These are phyloP conservation scores for Conopomorpha cramerella DNA, from an alignment of 1,140 invertebrate species.

Conservation along the genomic window DNA sequence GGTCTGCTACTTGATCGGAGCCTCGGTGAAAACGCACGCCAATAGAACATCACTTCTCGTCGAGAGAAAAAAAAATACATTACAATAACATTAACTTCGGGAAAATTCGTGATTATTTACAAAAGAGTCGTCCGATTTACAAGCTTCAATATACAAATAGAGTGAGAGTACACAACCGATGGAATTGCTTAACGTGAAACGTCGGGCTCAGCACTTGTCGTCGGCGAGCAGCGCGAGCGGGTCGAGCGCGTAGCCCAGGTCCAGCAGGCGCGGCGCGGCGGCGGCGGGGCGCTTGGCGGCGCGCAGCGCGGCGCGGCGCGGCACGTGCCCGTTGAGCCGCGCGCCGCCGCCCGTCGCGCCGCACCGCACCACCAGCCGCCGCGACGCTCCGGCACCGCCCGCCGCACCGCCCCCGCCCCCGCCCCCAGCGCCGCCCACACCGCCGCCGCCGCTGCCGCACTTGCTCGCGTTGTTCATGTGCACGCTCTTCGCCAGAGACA, in stretches of 20 bases:
- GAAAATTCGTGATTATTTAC: slow-evolving; percentile 35
- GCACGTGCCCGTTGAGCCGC: slow-evolving; percentile 34
- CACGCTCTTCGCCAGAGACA: slow-evolving; percentile 37
- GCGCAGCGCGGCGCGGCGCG: slow-evolving; percentile 20
- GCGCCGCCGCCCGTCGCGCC: slow-evolving; percentile 7
- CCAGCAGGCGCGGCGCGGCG: too few relatives aligned
- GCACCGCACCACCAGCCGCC: slow-evolving; percentile 18
- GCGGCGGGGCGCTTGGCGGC: slow-evolving; percentile 21
- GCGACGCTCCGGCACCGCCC: too few relatives aligned
- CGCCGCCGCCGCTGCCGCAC: too few relatives aligned
- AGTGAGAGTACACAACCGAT: slow-evolving; percentile 45
- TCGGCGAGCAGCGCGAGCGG: slow-evolving; percentile 49
- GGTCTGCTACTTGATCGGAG: too few relatives aligned
- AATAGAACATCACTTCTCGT: slow-evolving; percentile 41
- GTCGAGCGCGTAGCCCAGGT: slow-evolving; percentile 48
- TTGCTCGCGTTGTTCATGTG: slow-evolving; percentile 39
- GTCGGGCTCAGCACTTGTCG: slow-evolving; percentile 54
- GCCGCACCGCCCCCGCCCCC: too few relatives aligned
- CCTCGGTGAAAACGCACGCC: too few relatives aligned
- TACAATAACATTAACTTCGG: slow-evolving; percentile 35
- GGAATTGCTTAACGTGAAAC: slow-evolving; percentile 18
- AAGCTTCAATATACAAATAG: slow-evolving; percentile 58
- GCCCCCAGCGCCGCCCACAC: too few relatives aligned
- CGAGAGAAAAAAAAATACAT: slow-evolving; percentile 32
- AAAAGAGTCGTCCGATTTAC: slow-evolving; percentile 36